A percentile compares a stretch with the other conserved stretches of the same genome.
These are phyloP conservation scores for Atethmia centrago DNA, from an alignment of 2,888 invertebrate genomes.

Conservation along the genomic window DNA sequence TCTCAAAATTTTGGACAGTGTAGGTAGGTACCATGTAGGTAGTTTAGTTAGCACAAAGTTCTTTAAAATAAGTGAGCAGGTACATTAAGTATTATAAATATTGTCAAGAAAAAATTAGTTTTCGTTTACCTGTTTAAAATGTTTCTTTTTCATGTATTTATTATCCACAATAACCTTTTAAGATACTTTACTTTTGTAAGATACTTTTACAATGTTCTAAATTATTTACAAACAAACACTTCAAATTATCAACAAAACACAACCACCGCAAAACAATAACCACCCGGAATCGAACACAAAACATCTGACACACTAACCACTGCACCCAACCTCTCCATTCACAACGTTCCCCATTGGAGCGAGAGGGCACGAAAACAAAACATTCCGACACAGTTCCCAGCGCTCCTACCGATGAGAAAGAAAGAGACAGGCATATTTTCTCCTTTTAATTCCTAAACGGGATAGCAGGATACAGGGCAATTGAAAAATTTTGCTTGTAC, in stretches of 20 bases:
- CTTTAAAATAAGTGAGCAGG: no score
- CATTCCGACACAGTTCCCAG: constrained; percentile 90
- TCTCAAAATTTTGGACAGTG: neutral
- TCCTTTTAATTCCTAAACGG: constrained; percentile 72
- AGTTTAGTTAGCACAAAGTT: no score
- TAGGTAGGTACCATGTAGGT: no score
- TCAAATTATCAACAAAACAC: neutral
- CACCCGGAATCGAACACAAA: constrained; percentile 76
- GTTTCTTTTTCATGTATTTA: no score
- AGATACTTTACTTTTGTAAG: no score
- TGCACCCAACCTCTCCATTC: constrained; percentile 75
- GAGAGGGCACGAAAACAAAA: constrained; percentile 89
- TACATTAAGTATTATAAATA: no score
- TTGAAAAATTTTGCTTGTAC: constrained; percentile 82
- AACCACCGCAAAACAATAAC: neutral
- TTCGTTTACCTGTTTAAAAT: no score
- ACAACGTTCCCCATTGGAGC: constrained; percentile 83
- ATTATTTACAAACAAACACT: neutral
- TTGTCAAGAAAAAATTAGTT: no score
- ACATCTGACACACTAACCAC: constrained; percentile 67
- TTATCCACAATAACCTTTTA: no score
- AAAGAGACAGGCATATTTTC: constrained; percentile 75
- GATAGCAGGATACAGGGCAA: constrained; percentile 82
- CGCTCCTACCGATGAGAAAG: constrained; percentile 66
- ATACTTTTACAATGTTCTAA: neutral